phyloP scores from a whole-genome alignment of 2,888 invertebrate species.

The Blastobasis adustella region DNA sequence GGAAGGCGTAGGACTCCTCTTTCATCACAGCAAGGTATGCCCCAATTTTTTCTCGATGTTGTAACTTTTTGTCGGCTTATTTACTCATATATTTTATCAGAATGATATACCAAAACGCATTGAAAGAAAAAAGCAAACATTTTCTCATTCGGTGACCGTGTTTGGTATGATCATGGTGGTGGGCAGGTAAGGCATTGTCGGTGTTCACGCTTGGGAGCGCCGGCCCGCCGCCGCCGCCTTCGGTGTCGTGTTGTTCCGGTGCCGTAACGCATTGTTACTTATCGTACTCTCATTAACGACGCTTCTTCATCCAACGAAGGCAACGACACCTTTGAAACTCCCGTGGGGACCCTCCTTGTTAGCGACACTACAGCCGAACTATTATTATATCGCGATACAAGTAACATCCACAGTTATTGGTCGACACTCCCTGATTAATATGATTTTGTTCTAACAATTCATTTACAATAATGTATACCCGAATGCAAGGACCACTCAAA shows the following conservation, averaged over 20 bases:
- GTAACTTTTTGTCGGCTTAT: conserved; percentile 59
- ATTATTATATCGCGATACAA: conserved; percentile 9
- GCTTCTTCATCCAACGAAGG: conserved; percentile 47
- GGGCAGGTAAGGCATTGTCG: conserved; percentile 61
- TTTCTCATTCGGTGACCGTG: conserved; percentile 8
- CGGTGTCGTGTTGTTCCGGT: conserved; percentile 54
- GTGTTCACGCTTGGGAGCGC: conserved; percentile 60
- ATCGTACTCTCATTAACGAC: conserved; percentile 32
- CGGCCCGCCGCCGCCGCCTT: conserved; percentile 32
- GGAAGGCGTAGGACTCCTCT: conserved; percentile 98
- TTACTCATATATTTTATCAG: conserved; percentile 46
- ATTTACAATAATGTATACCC: conserved; percentile 24
- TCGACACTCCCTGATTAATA: conserved; percentile 12
- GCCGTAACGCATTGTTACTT: conserved; percentile 47
- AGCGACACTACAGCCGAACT: neutral
- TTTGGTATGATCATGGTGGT: conserved; percentile 39
- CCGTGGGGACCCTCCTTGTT: neutral
- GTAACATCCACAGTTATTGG: conserved; percentile 10
- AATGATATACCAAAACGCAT: conserved; percentile 49
- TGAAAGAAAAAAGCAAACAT: neutral
- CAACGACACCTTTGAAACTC: conserved; percentile 17
- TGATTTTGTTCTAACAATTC: conserved; percentile 15
- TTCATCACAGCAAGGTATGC: conserved; percentile 99
- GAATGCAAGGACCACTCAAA: conserved; percentile 88
- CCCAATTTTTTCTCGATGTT: conserved; percentile 27